Percentiles rank a stretch among this genome's conserved stretches.
Evolutionary conservation across 2,888 invertebrate genomes (phyloP).

Genomic region (Homarus gammarus): DNA sequence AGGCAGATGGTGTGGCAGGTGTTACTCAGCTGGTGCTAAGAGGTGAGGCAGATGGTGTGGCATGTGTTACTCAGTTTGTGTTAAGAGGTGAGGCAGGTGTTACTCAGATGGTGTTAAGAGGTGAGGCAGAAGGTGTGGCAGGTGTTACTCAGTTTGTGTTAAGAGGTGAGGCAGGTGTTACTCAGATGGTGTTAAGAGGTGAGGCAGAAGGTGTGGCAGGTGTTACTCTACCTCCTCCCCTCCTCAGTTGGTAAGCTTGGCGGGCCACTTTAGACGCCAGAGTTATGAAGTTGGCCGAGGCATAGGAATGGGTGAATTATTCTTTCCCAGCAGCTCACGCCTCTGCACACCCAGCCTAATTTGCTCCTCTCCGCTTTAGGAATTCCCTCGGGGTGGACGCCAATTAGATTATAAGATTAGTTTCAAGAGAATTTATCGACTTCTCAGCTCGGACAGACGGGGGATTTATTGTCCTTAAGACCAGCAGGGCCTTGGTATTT

Average conservation of each 20-base stretch:
- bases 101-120: too few relatives aligned
- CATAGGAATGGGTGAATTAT: conserved; percentile 32
- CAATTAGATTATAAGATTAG: conserved; percentile 22
- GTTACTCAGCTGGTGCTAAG: too few relatives aligned
- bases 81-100: too few relatives aligned
- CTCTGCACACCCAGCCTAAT: not conserved
- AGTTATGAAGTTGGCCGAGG: conserved; percentile 32
- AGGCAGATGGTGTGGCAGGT: too few relatives aligned
- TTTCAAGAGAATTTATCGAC: not conserved
- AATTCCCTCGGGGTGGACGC: not conserved
- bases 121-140: too few relatives aligned
- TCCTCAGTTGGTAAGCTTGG: not conserved
- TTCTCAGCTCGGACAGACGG: not conserved
- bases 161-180: too few relatives aligned
- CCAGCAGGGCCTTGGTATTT: too few relatives aligned
- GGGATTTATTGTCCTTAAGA: conserved; percentile 6
- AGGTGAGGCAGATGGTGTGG: too few relatives aligned
- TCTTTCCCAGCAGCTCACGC: conserved; percentile 1
- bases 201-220: too few relatives aligned
- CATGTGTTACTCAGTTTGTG: too few relatives aligned
- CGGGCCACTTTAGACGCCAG: not conserved
- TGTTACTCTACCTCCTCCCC: not conserved
- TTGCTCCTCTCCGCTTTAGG: not conserved
- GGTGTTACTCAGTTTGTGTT: too few relatives aligned
- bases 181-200: too few relatives aligned